Conservation (phyloP, 1,140 invertebrate genomes). For the Drosophila dunni region DNA sequence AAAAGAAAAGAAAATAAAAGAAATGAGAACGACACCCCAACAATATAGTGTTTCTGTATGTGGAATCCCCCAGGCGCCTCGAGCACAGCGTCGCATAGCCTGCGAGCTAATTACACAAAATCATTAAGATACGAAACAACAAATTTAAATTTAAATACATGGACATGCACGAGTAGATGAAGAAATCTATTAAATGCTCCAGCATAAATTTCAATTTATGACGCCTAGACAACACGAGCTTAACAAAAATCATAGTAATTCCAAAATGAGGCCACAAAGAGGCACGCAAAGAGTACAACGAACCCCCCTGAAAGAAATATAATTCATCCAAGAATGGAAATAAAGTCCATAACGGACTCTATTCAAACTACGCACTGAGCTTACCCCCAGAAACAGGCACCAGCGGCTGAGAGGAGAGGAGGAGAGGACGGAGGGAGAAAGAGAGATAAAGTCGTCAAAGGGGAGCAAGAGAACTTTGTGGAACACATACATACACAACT, state of each 20-base stretch:
- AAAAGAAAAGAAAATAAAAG: slow-evolving; percentile 29
- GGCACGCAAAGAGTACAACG: slow-evolving; percentile 47
- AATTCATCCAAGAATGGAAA: slow-evolving; percentile 46
- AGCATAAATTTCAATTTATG: slow-evolving; percentile 83
- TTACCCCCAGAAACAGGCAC: slow-evolving; percentile 53
- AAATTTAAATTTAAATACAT: slow-evolving; percentile 68
- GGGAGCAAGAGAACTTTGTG: slow-evolving; percentile 54
- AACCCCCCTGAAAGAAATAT: slow-evolving; percentile 43
- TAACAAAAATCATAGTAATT: slow-evolving; percentile 43
- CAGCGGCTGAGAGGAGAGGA: background rate
- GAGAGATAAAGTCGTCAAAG: slow-evolving; percentile 18
- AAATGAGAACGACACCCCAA: slow-evolving; percentile 13
- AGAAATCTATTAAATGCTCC: slow-evolving; percentile 77
- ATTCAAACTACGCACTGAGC: slow-evolving; percentile 48
- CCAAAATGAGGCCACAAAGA: slow-evolving; percentile 51
- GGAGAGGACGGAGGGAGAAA: slow-evolving; percentile 17
- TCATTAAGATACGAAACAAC: slow-evolving; percentile 70
- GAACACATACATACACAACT: slow-evolving; percentile 14
- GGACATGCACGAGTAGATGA: slow-evolving; percentile 16
- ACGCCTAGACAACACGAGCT: slow-evolving; percentile 49
- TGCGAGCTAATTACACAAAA: slow-evolving; percentile 72
- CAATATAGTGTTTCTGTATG: slow-evolving; percentile 1
- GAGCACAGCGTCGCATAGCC: slow-evolving; percentile 33
- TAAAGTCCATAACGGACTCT: slow-evolving; percentile 50
- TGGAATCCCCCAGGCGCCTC: slow-evolving; percentile 33